Percentiles rank a stretch among this genome's conserved stretches.
Conservation (phyloP, 2,113 vertebrate species). For the Bubalus kerabau region DNA sequence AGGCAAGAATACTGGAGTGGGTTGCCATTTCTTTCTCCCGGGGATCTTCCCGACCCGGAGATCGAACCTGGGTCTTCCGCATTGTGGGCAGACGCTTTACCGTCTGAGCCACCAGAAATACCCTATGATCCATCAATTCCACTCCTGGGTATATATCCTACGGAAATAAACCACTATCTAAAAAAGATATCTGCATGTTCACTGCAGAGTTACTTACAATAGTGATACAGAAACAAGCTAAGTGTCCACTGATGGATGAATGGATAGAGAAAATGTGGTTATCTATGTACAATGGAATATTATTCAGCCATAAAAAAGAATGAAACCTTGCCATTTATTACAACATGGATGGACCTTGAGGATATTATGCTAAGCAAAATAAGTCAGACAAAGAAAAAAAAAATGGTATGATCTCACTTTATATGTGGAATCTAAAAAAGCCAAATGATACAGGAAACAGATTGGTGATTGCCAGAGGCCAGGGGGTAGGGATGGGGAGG, state of each 20-base stretch:
- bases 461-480: no score
- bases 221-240: background rate
- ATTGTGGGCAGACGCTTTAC: no score
- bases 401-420: background rate
- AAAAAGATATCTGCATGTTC: background rate
- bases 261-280: background rate
- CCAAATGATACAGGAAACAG: background rate
- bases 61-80: no score
- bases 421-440: background rate
- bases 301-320: background rate
- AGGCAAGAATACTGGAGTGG: no score
- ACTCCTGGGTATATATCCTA: background rate
- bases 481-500: background rate
- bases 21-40: no score
- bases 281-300: background rate
- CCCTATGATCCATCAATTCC: no score
- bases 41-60: no score
- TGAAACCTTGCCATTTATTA: background rate
- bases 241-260: background rate
- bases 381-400: background rate
- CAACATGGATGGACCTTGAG: background rate
- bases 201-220: background rate
- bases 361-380: background rate
- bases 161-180: background rate
- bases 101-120: background rate